Base-by-base conservation (phyloP, 2,888 invertebrate species). In the Hirtodrosophila alboralis region DNA sequence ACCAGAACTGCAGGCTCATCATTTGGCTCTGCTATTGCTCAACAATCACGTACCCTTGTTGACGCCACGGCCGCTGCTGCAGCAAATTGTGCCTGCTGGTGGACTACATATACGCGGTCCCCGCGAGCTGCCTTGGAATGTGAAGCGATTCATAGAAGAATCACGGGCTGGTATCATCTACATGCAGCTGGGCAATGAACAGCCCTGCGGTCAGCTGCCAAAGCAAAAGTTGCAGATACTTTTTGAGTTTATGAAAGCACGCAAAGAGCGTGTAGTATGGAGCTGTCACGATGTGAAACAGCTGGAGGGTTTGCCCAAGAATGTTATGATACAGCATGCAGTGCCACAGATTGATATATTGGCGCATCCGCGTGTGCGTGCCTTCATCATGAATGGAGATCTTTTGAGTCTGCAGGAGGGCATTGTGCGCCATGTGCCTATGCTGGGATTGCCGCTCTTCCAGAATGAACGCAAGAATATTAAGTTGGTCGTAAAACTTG, bases 11-110 rank as follows among this genome's bases (percentile, higher is more conserved):
- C 91, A 92, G 58, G 88, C 88, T 2, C 89, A 89, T 38, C 90
- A 90, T 43, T 83, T 91, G 1, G 90, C 92, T 1, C 65, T 93
- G 6, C 75, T 91, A 1, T 62, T 93, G 23, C 72, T 91, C 0
- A 93, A 93, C 74, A 91, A 91, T 23, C 92, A 93, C 84, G 89
- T 91, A 43, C 90, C 91, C 2, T 60, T 92, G n/a, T 86, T 91
- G 38, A 89, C 89, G 1, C 87, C 91, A 0, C 88, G 90, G 16
- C 91, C 92, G 0, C 70, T 88, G 1, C 84, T 91, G 5, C 90
- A 91, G 2, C 91, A 91, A 9, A 87, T 92, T 7, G 86, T 93
- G 3, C 91, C 92, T 31, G 91, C 93, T 1, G 93, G 92, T 0
- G 93, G 93, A 6, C 74, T 92, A 8, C 93, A 93, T 56, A 90